Conservation (phyloP, 2,113 vertebrate species). For the Montifringilla adamsi region DNA sequence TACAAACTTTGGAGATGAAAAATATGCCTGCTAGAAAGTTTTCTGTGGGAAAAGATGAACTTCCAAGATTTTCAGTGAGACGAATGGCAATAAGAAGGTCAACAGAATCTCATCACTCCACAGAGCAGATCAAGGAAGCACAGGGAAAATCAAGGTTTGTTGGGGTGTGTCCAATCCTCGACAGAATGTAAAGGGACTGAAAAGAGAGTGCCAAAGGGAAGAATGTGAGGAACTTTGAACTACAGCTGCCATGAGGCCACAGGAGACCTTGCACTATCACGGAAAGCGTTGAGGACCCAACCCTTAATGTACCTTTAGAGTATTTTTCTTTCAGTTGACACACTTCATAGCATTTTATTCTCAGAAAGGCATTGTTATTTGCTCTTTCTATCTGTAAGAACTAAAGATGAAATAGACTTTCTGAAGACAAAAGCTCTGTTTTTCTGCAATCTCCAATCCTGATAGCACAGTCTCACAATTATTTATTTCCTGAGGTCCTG, state of each 20-base stretch:
- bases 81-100: not conserved
- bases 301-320: not conserved
- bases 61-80: not conserved
- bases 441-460: not conserved
- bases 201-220: not conserved
- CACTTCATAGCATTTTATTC: not conserved
- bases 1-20: conserved; percentile 9
- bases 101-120: not conserved
- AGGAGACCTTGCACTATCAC: not conserved
- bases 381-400: not conserved
- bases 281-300: not conserved
- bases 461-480: not conserved
- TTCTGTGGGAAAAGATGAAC: not conserved
- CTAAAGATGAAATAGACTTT: not conserved
- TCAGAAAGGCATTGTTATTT: not conserved
- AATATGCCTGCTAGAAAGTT: not conserved
- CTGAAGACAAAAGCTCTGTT: not conserved
- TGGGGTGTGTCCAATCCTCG: not conserved
- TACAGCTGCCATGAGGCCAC: not conserved
- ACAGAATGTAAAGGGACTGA: not conserved
- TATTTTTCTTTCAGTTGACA: not conserved
- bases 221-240: not conserved
- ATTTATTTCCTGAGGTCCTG: not conserved
- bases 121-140: not conserved
- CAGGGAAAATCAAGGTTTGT: not conserved